phyloP scores from a whole-genome alignment of 1,140 invertebrate genomes.

The Aphelinus certus region DNA sequence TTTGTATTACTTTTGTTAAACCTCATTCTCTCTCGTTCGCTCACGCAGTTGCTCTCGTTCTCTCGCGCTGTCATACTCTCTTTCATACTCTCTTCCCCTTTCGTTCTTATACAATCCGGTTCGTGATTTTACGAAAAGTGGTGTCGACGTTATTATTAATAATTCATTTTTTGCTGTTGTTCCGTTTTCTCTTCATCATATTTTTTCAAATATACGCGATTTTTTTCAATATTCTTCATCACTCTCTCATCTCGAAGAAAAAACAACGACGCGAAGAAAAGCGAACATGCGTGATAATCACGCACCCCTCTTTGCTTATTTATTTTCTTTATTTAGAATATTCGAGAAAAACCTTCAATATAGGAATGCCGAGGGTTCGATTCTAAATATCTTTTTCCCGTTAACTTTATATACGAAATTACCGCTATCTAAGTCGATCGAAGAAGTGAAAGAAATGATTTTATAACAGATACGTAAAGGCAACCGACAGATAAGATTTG shows the following conservation, averaged over 20 bases:
- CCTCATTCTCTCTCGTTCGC: constrained; percentile 5
- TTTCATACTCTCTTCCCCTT: constrained; percentile 8
- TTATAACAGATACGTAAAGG: constrained; percentile 41
- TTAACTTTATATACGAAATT: constrained; percentile 42
- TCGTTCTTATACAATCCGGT: constrained; percentile 23
- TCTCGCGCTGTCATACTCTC: constrained; percentile 2
- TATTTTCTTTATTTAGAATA: constrained; percentile 42
- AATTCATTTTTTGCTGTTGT: constrained; percentile 29
- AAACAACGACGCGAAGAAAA: constrained; percentile 39
- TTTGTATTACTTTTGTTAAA: constrained; percentile 23
- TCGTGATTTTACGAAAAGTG: constrained; percentile 57
- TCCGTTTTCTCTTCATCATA: constrained; percentile 37
- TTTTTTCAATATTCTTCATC: constrained; percentile 31
- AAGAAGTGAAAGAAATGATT: constrained; percentile 41
- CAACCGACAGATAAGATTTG: constrained; percentile 40
- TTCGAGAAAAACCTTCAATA: constrained; percentile 41
- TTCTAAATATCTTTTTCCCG: constrained; percentile 39
- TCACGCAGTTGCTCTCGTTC: constrained; percentile 2
- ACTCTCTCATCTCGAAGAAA: constrained; percentile 40
- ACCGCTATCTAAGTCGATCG: constrained; percentile 41
- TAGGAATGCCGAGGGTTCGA: constrained; percentile 40
- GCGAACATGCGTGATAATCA: constrained; percentile 26
- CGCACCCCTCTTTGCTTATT: constrained; percentile 36
- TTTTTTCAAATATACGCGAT: constrained; percentile 38
- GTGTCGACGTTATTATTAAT: constrained; percentile 55